These are phyloP conservation scores for Stegodyphus mimosarum DNA, from an alignment of 1,140 invertebrate genomes.

Conservation along the genomic window DNA sequence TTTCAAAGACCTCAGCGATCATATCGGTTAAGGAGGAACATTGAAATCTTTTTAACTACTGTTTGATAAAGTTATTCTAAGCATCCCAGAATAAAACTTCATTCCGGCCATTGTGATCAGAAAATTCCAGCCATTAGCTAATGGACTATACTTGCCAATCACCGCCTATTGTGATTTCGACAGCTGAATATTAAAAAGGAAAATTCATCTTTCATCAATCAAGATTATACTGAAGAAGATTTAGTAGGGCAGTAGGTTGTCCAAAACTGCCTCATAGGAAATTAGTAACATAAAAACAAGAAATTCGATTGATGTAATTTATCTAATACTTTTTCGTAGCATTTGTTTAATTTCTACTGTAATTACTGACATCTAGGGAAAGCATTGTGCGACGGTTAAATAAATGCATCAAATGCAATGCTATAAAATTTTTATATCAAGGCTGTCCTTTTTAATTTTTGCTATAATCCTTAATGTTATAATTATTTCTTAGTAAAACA, in stretches of 20 bases:
- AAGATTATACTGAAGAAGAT: slow-evolving; percentile 9
- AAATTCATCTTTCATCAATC: not conserved
- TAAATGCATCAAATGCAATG: too few relatives aligned
- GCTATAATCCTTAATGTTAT: too few relatives aligned
- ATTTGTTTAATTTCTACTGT: too few relatives aligned
- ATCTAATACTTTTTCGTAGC: too few relatives aligned
- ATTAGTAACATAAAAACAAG: not conserved
- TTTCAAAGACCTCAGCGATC: slow-evolving; percentile 16
- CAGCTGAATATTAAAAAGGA: not conserved
- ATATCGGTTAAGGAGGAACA: slow-evolving; percentile 16
- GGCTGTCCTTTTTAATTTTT: too few relatives aligned
- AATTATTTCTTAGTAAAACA: too few relatives aligned
- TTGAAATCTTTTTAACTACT: slow-evolving; percentile 14
- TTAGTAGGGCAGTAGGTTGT: slow-evolving; percentile 37
- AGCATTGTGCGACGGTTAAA: too few relatives aligned
- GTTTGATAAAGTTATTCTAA: slow-evolving; percentile 18
- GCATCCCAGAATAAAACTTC: slow-evolving; percentile 17
- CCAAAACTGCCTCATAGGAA: not conserved
- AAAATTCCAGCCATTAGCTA: slow-evolving; percentile 12
- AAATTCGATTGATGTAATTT: too few relatives aligned
- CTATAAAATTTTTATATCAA: too few relatives aligned
- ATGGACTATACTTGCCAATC: not conserved
- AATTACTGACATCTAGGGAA: too few relatives aligned
- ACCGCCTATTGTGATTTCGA: slow-evolving; percentile 23
- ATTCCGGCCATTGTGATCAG: slow-evolving; percentile 37